These are phyloP conservation scores for Caenorhabditis drosophilae DNA, from an alignment of 2,888 invertebrate species.

Conservation along the genomic window DNA sequence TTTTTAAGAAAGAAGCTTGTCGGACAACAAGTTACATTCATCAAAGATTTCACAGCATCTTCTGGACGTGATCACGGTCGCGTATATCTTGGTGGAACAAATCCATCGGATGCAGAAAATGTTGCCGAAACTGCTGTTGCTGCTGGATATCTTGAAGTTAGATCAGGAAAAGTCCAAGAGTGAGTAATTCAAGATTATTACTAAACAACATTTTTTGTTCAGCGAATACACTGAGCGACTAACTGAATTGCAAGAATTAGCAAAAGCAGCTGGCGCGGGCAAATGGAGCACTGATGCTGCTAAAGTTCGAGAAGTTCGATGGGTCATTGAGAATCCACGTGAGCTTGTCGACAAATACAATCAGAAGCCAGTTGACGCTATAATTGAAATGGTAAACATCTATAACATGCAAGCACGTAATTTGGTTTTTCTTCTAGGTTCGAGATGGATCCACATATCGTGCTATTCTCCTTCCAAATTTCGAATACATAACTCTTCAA, in stretches of 20 bases:
- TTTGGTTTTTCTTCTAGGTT: too few species aligned
- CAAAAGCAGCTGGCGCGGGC: constrained; percentile 86
- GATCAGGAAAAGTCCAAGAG: constrained; percentile 69
- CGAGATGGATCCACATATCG: constrained; percentile 94
- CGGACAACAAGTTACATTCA: constrained; percentile 80
- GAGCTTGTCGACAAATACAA: constrained; percentile 84
- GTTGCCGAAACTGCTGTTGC: constrained; percentile 85
- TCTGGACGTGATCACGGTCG: constrained; percentile 86
- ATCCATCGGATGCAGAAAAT: constrained; percentile 79
- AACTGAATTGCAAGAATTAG: constrained; percentile 85
- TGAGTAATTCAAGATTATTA: constrained; percentile 24
- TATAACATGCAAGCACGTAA: too few species aligned
- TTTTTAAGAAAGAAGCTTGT: constrained; percentile 88
- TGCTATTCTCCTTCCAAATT: constrained; percentile 87
- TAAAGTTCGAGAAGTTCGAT: constrained; percentile 73
- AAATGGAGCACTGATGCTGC: constrained; percentile 71
- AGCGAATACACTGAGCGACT: constrained; percentile 73
- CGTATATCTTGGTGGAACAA: constrained; percentile 62
- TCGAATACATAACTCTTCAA: constrained; percentile 89
- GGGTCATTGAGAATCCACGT: constrained; percentile 85
- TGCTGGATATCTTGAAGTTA: constrained; percentile 86
- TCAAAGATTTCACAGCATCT: constrained; percentile 80
- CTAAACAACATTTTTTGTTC: constrained; percentile 16
- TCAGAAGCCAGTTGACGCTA: constrained; percentile 83
- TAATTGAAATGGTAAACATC: constrained; percentile 97